phyloP scores from a whole-genome alignment of 2,888 invertebrate genomes.

The Sepioteuthis lessoniana region DNA sequence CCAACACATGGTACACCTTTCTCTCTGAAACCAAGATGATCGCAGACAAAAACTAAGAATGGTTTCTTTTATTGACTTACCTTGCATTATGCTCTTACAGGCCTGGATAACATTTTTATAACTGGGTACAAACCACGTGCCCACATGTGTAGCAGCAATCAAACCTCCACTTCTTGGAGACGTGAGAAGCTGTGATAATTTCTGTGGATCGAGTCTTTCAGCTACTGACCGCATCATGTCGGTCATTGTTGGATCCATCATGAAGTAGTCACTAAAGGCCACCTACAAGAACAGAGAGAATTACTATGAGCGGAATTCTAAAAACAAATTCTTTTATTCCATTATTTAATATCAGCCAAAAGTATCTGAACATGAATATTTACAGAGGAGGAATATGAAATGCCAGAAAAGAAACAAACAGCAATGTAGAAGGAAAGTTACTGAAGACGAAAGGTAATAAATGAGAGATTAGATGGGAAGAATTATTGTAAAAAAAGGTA shows the following conservation, averaged over 20 bases:
- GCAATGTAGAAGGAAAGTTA: too few relatives aligned
- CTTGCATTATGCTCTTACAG: conserved; percentile 68
- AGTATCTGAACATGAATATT: too few relatives aligned
- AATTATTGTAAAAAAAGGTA: too few relatives aligned
- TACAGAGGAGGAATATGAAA: too few relatives aligned
- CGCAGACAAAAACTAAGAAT: too few relatives aligned
- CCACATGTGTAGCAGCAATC: conserved; percentile 62
- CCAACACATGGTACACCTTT: too few relatives aligned
- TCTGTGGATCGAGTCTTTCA: conserved; percentile 66
- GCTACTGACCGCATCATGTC: conserved; percentile 66
- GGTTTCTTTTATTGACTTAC: conserved; percentile 53
- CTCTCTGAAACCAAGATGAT: too few relatives aligned
- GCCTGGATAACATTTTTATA: conserved; percentile 66
- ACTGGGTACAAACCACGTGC: conserved; percentile 69
- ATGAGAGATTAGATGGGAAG: too few relatives aligned
- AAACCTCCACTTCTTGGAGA: conserved; percentile 66
- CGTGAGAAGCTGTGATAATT: conserved; percentile 61
- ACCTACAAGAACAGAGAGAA: conserved; percentile 59
- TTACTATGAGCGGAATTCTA: not conserved
- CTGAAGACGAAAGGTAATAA: too few relatives aligned
- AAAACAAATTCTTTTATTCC: too few relatives aligned
- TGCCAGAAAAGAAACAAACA: too few relatives aligned
- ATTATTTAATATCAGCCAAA: too few relatives aligned
- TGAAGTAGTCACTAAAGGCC: conserved; percentile 67
- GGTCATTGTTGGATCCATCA: conserved; percentile 65